Percentiles rank a stretch among this genome's conserved stretches.
phyloP scores from a whole-genome alignment of 2,113 vertebrate species.

The Osmerus eperlanus region DNA sequence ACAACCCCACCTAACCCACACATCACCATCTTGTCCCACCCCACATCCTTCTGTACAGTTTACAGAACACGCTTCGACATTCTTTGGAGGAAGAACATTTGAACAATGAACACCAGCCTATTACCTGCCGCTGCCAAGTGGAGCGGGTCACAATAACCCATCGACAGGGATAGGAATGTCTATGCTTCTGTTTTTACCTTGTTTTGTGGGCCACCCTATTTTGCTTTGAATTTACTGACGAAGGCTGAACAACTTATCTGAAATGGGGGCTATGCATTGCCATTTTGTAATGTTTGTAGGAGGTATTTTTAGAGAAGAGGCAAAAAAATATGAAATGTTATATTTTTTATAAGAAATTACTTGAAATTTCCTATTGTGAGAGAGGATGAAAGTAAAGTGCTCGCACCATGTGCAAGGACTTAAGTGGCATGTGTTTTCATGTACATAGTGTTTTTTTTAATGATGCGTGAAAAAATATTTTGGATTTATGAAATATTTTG shows the following conservation, averaged over 20 bases:
- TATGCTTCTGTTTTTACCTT: constrained; percentile 13
- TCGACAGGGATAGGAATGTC: constrained; percentile 17
- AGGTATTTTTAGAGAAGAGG: constrained; percentile 66
- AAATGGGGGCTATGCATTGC: constrained; percentile 56
- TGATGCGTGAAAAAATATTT: constrained; percentile 60
- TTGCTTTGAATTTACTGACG: constrained; percentile 37
- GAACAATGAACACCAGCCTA: constrained; percentile 60
- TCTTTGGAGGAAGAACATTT: constrained; percentile 45
- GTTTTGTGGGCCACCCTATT: not conserved
- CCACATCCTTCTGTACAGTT: constrained; percentile 50
- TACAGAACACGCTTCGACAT: constrained; percentile 65
- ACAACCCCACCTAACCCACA: not conserved
- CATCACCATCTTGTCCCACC: not conserved
- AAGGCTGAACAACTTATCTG: constrained; percentile 33
- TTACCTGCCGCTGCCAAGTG: constrained; percentile 34
- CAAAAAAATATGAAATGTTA: constrained; percentile 55
- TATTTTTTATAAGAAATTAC: constrained; percentile 77
- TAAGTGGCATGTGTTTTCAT: constrained; percentile 55
- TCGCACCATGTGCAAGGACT: constrained; percentile 39
- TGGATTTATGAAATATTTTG: constrained; percentile 56
- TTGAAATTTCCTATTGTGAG: constrained; percentile 68
- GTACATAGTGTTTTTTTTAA: constrained; percentile 68
- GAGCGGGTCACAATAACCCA: constrained; percentile 21
- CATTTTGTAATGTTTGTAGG: constrained; percentile 62
- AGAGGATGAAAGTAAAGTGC: constrained; percentile 28